These are phyloP conservation scores for Hyla sarda DNA, from an alignment of 2,113 vertebrate genomes.

Conservation along the genomic window DNA sequence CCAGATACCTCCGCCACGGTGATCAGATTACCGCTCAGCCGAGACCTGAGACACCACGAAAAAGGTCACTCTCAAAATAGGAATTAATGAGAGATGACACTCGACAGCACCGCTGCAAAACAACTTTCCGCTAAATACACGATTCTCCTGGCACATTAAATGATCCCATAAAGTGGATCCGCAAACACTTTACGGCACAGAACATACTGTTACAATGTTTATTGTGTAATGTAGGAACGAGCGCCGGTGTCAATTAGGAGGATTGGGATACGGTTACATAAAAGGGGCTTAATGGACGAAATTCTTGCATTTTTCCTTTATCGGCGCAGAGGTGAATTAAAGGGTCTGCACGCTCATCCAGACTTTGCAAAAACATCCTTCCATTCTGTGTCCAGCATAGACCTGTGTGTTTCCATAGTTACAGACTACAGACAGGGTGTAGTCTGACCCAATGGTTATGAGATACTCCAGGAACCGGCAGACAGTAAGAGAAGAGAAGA, in stretches of 20 bases:
- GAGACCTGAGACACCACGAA: conserved; percentile 32
- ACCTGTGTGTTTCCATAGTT: not conserved
- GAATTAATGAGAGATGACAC: conserved; percentile 44
- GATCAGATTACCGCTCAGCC: conserved; percentile 29
- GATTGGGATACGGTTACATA: not conserved
- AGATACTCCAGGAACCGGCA: too few relatives aligned
- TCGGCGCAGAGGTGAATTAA: not conserved
- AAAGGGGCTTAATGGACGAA: not conserved
- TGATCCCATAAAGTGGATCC: conserved; percentile 15
- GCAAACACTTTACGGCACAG: conserved; percentile 26
- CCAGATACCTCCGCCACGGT: conserved; percentile 5
- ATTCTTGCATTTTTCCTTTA: not conserved
- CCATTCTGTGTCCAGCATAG: not conserved
- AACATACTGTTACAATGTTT: conserved; percentile 24
- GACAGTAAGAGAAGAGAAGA: too few relatives aligned
- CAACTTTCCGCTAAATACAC: conserved; percentile 10
- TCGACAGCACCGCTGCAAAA: conserved; percentile 10
- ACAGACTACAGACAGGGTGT: not conserved
- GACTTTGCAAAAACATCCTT: not conserved
- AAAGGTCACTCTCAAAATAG: conserved; percentile 44
- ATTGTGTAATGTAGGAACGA: not conserved
- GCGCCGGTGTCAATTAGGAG: not conserved
- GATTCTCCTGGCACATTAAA: conserved; percentile 26
- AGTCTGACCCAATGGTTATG: too few relatives aligned
- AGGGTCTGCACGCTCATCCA: not conserved